These are phyloP conservation scores for Dendrolimus houi DNA, from an alignment of 2,888 invertebrate genomes.

Conservation along the genomic window DNA sequence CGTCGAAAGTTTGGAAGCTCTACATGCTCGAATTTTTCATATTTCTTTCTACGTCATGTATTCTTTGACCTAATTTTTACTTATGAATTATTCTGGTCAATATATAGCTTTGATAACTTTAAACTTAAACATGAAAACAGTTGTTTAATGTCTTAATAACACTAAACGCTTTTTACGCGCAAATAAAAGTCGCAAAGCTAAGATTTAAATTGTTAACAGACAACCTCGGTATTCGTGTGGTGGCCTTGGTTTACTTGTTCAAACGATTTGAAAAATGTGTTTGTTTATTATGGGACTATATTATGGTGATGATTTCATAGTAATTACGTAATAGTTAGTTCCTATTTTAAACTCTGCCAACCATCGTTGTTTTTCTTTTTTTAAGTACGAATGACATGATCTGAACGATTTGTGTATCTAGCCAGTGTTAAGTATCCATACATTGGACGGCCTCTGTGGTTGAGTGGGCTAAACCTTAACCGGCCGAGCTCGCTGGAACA, in stretches of 20 bases:
- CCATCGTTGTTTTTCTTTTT: background rate
- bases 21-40: too few species aligned
- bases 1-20: too few species aligned
- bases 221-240: background rate
- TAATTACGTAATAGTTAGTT: background rate
- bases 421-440: too few species aligned
- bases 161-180: background rate
- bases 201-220: background rate
- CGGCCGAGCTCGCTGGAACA: too few species aligned
- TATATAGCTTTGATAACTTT: background rate
- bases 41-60: too few species aligned
- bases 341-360: background rate
- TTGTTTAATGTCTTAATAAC: background rate
- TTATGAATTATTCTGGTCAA: too few species aligned
- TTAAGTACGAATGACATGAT: too few species aligned
- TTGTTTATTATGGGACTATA: background rate
- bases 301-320: background rate
- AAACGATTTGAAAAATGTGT: background rate
- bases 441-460: too few species aligned
- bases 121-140: background rate
- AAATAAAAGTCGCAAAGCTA: background rate
- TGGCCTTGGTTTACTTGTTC: background rate
- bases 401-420: too few species aligned
- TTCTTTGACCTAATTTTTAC: too few species aligned
- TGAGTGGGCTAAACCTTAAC: too few species aligned